Conservation (phyloP, 2,888 invertebrate species). For the Drosophila antonietae region DNA sequence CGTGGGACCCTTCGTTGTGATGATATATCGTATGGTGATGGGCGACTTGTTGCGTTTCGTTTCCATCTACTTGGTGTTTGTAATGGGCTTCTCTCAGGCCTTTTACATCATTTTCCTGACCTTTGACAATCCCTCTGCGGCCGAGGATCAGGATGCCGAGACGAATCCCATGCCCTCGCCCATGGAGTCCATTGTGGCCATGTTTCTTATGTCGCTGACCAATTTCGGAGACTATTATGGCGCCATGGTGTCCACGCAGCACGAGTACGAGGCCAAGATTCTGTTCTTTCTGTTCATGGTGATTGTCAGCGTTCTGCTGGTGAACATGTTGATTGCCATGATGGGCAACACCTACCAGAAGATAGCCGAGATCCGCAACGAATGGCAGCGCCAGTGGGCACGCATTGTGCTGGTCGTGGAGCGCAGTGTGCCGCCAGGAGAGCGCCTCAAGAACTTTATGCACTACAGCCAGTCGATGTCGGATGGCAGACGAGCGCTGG, state of each 20-base stretch:
- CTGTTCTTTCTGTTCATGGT: slow-evolving; percentile 99
- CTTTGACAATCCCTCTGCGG: slow-evolving; percentile 93
- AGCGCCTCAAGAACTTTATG: slow-evolving; percentile 93
- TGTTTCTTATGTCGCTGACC: slow-evolving; percentile 99
- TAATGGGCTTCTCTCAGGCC: slow-evolving; percentile 98
- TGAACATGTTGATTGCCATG: slow-evolving; percentile 99
- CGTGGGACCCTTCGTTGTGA: slow-evolving; percentile 99
- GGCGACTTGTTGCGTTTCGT: slow-evolving; percentile 98
- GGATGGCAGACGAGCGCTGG: slow-evolving; percentile 93
- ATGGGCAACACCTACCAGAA: slow-evolving; percentile 99
- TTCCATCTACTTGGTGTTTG: slow-evolving; percentile 97
- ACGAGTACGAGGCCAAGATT: slow-evolving; percentile 95
- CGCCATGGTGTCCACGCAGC: slow-evolving; percentile 94
- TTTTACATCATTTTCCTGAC: slow-evolving; percentile 96
- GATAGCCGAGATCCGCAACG: slow-evolving; percentile 98
- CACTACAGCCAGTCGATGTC: slow-evolving; percentile 98
- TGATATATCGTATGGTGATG: slow-evolving; percentile 99
- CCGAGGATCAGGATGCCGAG: slow-evolving; percentile 92
- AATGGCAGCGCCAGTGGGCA: slow-evolving; percentile 99
- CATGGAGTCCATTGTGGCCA: slow-evolving; percentile 97
- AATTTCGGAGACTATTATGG: slow-evolving; percentile 98
- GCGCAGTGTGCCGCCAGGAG: slow-evolving; percentile 96
- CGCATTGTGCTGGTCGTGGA: slow-evolving; percentile 98
- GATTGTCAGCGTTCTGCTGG: slow-evolving; percentile 96
- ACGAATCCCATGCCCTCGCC: slow-evolving; percentile 96